Conservation (phyloP, 2,113 vertebrate species). For the Calidris pugnax region DNA sequence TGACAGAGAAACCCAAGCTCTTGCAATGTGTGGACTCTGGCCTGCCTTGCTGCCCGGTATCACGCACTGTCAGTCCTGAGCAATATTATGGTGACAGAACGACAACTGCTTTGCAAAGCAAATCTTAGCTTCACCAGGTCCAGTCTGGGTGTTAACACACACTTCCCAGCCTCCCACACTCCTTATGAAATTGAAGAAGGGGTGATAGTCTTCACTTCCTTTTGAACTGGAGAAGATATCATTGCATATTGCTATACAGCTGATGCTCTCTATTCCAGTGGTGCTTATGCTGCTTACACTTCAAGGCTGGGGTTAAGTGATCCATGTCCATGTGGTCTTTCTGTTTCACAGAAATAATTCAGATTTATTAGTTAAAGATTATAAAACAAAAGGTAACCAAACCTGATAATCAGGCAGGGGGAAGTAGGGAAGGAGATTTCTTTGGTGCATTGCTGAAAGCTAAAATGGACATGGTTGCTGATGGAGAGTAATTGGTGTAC, state of each 20-base stretch:
- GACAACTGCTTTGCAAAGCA: neutral
- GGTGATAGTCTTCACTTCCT: neutral
- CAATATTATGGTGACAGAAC: neutral
- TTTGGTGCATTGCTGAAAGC: neutral
- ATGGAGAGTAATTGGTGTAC: neutral
- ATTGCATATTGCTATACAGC: neutral
- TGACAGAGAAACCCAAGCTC: neutral
- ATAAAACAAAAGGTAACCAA: neutral
- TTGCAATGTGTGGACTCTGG: neutral
- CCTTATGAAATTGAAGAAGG: neutral
- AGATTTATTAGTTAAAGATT: neutral
- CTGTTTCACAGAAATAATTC: neutral
- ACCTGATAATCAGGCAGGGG: fast-evolving
- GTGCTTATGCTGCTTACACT: neutral
- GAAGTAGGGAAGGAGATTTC: neutral
- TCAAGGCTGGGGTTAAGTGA: neutral
- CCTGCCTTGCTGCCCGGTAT: neutral
- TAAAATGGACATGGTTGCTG: neutral
- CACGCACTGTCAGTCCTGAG: neutral
- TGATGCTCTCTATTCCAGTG: neutral
- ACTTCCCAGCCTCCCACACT: neutral
- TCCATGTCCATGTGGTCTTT: neutral
- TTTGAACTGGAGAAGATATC: neutral
- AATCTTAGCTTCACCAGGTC: neutral
- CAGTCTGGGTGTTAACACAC: neutral